A percentile compares a stretch with the other conserved stretches of the same genome.
phyloP scores from a whole-genome alignment of 1,140 invertebrate species.

The Stenopsyche tienmushanensis region DNA sequence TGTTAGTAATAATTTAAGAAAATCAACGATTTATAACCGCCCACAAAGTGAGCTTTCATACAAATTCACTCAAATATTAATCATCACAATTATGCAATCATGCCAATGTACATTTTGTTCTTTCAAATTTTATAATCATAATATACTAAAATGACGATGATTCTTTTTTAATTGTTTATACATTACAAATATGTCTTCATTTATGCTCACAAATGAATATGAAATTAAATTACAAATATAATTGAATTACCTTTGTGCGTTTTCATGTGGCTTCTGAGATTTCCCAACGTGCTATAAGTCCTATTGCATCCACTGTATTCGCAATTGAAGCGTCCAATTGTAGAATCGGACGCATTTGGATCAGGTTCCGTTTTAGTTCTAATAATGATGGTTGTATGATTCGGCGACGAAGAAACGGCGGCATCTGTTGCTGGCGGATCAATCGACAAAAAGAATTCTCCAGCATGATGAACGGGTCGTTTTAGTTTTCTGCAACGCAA shows the following conservation, averaged over 20 bases:
- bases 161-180: too few relatives aligned
- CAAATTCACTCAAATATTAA: too few relatives aligned
- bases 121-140: too few relatives aligned
- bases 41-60: too few relatives aligned
- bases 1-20: too few relatives aligned
- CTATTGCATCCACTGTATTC: conserved; percentile 86
- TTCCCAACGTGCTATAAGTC: conserved; percentile 92
- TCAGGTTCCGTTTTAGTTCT: conserved; percentile 24
- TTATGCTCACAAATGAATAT: too few relatives aligned
- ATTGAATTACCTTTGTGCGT: conserved; percentile 96
- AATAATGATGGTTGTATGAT: conserved; percentile 33
- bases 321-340: conserved; percentile 67
- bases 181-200: too few relatives aligned
- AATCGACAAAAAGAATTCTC: conserved; percentile 33
- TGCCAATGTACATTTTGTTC: too few relatives aligned
- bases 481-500: conserved; percentile 8
- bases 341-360: conserved; percentile 7
- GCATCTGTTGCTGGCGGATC: conserved; percentile 28
- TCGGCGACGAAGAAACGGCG: conserved; percentile 19
- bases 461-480: conserved; percentile 17
- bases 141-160: too few relatives aligned
- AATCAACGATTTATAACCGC: too few relatives aligned
- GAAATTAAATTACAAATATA: too few relatives aligned
- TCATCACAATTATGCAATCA: too few relatives aligned
- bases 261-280: conserved; percentile 93